Conservation (phyloP, 2,797 vertebrate species). For the Gymnocypris eckloni region DNA sequence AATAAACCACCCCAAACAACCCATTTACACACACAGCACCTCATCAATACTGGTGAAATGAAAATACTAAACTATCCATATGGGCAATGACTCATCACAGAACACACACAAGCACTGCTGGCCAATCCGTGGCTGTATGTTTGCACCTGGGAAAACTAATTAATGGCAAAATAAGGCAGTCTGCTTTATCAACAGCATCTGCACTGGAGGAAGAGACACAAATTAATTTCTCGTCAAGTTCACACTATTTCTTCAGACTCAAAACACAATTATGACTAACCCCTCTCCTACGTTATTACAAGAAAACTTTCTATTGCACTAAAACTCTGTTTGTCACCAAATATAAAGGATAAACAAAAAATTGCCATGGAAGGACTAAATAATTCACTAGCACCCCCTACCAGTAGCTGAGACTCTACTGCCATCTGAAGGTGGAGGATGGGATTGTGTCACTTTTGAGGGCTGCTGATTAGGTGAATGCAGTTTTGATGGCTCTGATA, state of each 20-base stretch:
- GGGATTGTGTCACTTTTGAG: slow-evolving; percentile 39
- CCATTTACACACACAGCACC: slow-evolving; percentile 27
- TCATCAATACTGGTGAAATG: slow-evolving; percentile 26
- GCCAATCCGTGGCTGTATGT: slow-evolving; percentile 20
- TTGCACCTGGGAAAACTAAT: slow-evolving; percentile 51
- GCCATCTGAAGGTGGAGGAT: slow-evolving; percentile 77
- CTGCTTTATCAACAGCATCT: slow-evolving; percentile 60
- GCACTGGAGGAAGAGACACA: slow-evolving; percentile 58
- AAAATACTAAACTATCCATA: slow-evolving; percentile 46
- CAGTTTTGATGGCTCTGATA: slow-evolving; percentile 15
- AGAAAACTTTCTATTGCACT: slow-evolving; percentile 68
- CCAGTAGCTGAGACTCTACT: slow-evolving; percentile 73
- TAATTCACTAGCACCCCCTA: slow-evolving; percentile 74
- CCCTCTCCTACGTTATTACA: slow-evolving; percentile 73
- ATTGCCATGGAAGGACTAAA: slow-evolving; percentile 73
- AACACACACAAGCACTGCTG: background rate
- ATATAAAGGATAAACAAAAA: slow-evolving; percentile 79
- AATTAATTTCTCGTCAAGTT: slow-evolving; percentile 65
- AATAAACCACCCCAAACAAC: slow-evolving; percentile 8
- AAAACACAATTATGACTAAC: slow-evolving; percentile 76
- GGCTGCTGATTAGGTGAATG: background rate
- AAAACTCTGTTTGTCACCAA: slow-evolving; percentile 63
- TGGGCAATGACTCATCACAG: slow-evolving; percentile 46
- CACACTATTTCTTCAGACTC: slow-evolving; percentile 68
- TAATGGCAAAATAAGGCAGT: slow-evolving; percentile 65